Evolutionary conservation across 2,113 vertebrate species (phyloP).

Genomic region (Alosa alosa): DNA sequence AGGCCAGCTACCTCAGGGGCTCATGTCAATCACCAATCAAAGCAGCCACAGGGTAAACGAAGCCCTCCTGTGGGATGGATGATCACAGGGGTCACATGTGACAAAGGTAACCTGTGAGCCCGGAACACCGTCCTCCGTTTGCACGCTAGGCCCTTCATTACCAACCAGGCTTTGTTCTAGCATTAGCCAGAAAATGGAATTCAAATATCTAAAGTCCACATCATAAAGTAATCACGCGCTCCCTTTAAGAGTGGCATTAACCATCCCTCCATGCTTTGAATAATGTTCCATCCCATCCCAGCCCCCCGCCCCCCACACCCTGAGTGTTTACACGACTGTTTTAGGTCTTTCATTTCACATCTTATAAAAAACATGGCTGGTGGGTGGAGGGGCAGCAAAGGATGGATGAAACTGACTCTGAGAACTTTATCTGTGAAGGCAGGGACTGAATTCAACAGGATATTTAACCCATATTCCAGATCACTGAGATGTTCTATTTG

Average conservation of each 20-base stretch:
- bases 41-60: not conserved
- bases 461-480: constrained; percentile 39
- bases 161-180: constrained; percentile 42
- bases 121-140: constrained; percentile 22
- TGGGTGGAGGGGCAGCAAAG: not conserved
- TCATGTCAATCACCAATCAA: not conserved
- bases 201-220: constrained; percentile 55
- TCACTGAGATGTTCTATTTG: constrained; percentile 23
- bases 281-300: constrained; percentile 18
- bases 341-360: constrained; percentile 30
- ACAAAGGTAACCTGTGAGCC: constrained; percentile 32
- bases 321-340: constrained; percentile 44
- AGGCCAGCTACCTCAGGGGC: not conserved
- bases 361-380: constrained; percentile 39
- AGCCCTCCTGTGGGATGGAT: not conserved
- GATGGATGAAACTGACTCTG: constrained; percentile 26
- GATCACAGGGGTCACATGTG: constrained; percentile 37
- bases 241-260: constrained; percentile 38
- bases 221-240: constrained; percentile 38
- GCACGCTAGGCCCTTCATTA: constrained; percentile 44
- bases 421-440: constrained; percentile 41
- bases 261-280: constrained; percentile 28
- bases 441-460: constrained; percentile 41
- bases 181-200: constrained; percentile 55
- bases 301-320: not conserved